phyloP scores from a whole-genome alignment of 2,113 vertebrate genomes.

The western clawed frog (Xenopus tropicalis) region UCB_Xtro_10.0 CM004446.2:90493501-90494000 shows the following conservation, averaged over 20 bases:
- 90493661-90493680: neutral
- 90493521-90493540: neutral
- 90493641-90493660: constrained; percentile 21
- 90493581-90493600: neutral
- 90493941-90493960: constrained; percentile 95
- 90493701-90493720: constrained; percentile 4
- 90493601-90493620: constrained; percentile 26
- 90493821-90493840: constrained; percentile 98
- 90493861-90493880: constrained; percentile 95
- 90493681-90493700: neutral
- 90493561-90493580: neutral
- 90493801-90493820: constrained; percentile 99
- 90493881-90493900: constrained; percentile 94
- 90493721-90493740: constrained; percentile 22
- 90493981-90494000: constrained; percentile 92
- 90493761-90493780: constrained; percentile 91
- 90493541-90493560: constrained; percentile 3
- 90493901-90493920: constrained; percentile 97
- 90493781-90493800: constrained; percentile 96
- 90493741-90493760: constrained; percentile 18
- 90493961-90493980: constrained; percentile 96
- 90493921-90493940: constrained; percentile 98
- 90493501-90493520: too few relatives aligned
- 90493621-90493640: constrained; percentile 13
- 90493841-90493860: constrained; percentile 93